These are phyloP conservation scores for Acipenser oxyrinchus DNA, from an alignment of 2,797 vertebrate species.

Conservation along the genomic window DNA sequence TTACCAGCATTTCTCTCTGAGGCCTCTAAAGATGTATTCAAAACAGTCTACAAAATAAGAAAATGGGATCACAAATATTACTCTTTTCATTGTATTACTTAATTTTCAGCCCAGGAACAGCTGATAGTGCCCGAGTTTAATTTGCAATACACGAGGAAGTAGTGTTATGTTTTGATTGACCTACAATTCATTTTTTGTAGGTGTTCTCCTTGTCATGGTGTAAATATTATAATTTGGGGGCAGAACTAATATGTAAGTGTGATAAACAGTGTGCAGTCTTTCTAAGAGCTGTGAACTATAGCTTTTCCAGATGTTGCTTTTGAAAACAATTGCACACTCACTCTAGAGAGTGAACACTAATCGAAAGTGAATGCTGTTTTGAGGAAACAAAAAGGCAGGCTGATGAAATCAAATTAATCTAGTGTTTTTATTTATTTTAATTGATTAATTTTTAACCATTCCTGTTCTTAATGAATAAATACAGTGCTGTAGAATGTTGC, in stretches of 20 bases:
- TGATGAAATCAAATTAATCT: not conserved
- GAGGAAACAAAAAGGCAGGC: not conserved
- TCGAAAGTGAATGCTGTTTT: not conserved
- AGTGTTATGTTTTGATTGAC: constrained; percentile 9
- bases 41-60: no score
- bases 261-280: constrained; percentile 4
- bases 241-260: constrained; percentile 3
- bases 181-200: constrained; percentile 7
- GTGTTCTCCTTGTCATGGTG: not conserved
- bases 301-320: constrained; percentile 7
- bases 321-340: constrained; percentile 6
- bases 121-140: not conserved
- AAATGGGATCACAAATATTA: no score
- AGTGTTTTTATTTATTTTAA: not conserved
- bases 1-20: no score
- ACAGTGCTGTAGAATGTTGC: no score
- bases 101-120: not conserved
- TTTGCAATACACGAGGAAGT: not conserved
- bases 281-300: constrained; percentile 3
- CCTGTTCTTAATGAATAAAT: no score
- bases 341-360: not conserved
- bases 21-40: no score
- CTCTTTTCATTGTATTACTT: no score
- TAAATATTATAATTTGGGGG: constrained; percentile 7
- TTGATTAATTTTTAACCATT: no score